Percentiles rank a stretch among this genome's conserved stretches.
phyloP scores from a whole-genome alignment of 2,888 invertebrate genomes.

The Lobophora halterata region DNA sequence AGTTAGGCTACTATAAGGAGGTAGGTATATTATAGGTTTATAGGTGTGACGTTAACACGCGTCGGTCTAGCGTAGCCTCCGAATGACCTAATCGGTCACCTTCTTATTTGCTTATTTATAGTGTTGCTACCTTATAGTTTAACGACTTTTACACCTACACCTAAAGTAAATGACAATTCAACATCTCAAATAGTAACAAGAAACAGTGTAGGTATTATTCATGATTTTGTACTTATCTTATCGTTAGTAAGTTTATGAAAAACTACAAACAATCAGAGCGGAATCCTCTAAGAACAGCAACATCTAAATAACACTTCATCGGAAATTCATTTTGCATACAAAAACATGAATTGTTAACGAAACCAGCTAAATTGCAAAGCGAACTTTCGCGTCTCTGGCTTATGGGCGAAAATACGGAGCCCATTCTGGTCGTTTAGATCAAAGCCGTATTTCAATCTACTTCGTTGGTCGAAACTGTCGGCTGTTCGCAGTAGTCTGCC shows the following conservation, averaged over 20 bases:
- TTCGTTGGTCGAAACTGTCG: slow-evolving; percentile 70
- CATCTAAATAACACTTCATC: too few relatives aligned
- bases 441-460: slow-evolving; percentile 73
- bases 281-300: too few relatives aligned
- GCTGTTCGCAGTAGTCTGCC: slow-evolving; percentile 66
- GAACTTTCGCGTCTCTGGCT: not conserved
- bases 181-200: slow-evolving; percentile 1
- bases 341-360: too few relatives aligned
- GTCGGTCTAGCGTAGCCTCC: slow-evolving; percentile 27
- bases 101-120: slow-evolving; percentile 48
- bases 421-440: slow-evolving; percentile 42
- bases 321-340: too few relatives aligned
- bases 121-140: slow-evolving; percentile 31
- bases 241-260: too few relatives aligned
- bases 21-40: not conserved
- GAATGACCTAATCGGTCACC: slow-evolving; percentile 55
- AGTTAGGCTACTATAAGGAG: not conserved
- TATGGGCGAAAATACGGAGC: slow-evolving; percentile 9
- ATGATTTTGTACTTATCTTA: too few relatives aligned
- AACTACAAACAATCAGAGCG: too few relatives aligned
- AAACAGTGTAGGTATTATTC: too few relatives aligned
- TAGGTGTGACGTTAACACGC: slow-evolving; percentile 34
- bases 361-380: slow-evolving; percentile 30
- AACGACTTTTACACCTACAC: slow-evolving; percentile 25
- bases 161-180: too few relatives aligned